Evolutionary conservation across 2,888 invertebrate species (phyloP).

Genomic region (Plemyria rubiginata): DNA sequence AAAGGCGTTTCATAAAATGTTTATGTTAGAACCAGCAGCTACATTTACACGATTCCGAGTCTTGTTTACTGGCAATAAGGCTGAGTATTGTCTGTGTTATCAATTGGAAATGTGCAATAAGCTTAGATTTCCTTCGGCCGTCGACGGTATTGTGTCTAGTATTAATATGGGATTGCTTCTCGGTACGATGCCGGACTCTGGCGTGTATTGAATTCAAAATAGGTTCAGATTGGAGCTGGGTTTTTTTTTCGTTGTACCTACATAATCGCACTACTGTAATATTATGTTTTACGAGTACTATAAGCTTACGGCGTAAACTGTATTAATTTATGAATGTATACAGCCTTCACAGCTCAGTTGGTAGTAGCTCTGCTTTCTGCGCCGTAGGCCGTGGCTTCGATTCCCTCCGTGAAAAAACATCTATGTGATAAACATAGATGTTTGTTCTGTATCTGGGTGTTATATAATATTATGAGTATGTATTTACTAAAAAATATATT

Average conservation of each 20-base stretch:
- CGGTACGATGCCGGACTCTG: constrained; percentile 17
- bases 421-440: no score
- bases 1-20: constrained; percentile 33
- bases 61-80: constrained; percentile 15
- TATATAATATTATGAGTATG: no score
- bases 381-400: no score
- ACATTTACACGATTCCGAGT: constrained; percentile 2
- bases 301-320: no score
- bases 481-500: no score
- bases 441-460: no score
- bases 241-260: constrained; percentile 9
- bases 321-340: no score
- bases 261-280: background rate
- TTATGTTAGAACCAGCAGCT: constrained; percentile 20
- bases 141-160: constrained; percentile 39
- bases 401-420: no score
- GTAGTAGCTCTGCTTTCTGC: no score
- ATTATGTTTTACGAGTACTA: no score
- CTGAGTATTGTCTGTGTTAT: constrained; percentile 19
- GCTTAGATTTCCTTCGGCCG: constrained; percentile 31
- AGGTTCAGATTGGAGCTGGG: constrained; percentile 8
- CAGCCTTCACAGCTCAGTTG: no score
- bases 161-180: constrained; percentile 41
- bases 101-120: constrained; percentile 41
- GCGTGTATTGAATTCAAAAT: constrained; percentile 32